phyloP scores from a whole-genome alignment of 2,797 vertebrate genomes.

The Falco concolor region DNA sequence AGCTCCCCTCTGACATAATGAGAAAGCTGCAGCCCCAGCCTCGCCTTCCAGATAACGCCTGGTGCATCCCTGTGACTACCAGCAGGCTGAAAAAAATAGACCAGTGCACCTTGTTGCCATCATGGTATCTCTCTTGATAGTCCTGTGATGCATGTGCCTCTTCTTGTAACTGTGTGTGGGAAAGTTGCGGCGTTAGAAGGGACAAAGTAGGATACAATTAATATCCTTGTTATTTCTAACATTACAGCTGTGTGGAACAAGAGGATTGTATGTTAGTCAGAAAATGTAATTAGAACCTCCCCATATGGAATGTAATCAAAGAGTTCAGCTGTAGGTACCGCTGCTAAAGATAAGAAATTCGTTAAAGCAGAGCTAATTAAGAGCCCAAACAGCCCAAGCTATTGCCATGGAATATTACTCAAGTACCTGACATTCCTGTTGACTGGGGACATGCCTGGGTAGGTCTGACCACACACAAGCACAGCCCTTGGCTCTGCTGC shows the following conservation, averaged over 20 bases:
- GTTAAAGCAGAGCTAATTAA: not conserved
- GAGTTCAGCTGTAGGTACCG: not conserved
- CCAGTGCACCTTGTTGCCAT: not conserved
- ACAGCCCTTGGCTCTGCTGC: not conserved
- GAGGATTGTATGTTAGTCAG: not conserved
- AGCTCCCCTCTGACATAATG: constrained; percentile 19
- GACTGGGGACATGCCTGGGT: not conserved
- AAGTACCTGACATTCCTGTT: not conserved
- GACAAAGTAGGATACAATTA: not conserved
- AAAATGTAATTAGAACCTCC: not conserved
- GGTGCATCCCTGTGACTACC: not conserved
- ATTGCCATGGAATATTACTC: fast-evolving
- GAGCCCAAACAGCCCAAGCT: not conserved
- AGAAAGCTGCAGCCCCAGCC: not conserved
- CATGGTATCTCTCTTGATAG: fast-evolving
- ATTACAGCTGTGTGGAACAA: not conserved
- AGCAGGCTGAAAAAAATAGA: not conserved
- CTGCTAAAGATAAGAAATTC: not conserved
- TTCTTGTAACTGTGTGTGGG: not conserved
- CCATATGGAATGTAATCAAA: not conserved
- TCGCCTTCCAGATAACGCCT: not conserved
- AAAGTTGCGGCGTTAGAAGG: not conserved
- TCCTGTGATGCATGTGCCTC: not conserved
- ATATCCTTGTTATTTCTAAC: not conserved
- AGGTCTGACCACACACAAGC: not conserved